Evolutionary conservation across 2,797 vertebrate genomes (phyloP), one percentile per base, ranked within the genome.

Genomic region (Peromyscus aztecus): DNA sequence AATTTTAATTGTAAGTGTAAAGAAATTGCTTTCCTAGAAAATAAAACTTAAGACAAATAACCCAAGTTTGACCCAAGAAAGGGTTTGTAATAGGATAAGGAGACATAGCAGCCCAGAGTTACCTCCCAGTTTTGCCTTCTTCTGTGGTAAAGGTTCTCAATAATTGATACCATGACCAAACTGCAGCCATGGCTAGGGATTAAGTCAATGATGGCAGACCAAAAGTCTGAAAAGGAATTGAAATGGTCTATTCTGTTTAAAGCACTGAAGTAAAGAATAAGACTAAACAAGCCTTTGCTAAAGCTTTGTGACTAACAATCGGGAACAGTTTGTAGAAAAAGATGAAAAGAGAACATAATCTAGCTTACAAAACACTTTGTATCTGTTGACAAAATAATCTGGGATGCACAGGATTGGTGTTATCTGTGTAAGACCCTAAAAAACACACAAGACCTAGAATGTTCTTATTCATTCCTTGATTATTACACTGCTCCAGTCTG

Each of bases 11-110:
- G 21, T 84, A 88, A 80, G 16, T n/a, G 52, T 96, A 78, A 89
- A 96, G 31, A 96, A 88, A 90, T 85, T 83, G n/a, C 55, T 96
- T 96, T 24, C 31, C 57, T 73, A 31, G 52, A 94, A 97, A 97
- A 95, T 93, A 59, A 95, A 97, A 93, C 27, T 89, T 95, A 73
- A 96, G 55, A 57, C 55, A 57, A 94, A 69, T 88, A 63, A 95
- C 77, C 29, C 83, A 81, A 95, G n/a, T 8, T 55, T 94, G 34
- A 46, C 63, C 90, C 43, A 82, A 24, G 55, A 11, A 19, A 85
- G 16, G 24, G 61, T 88, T 88, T 92, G 63, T 52, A 37, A 8
- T 92, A 76, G 52, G 85, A 87, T 96, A 89, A n/a, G 49, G 71
- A 91, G 12, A 67, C 6, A 31, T 83, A 46, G 67, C 4, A 88